Evolutionary conservation across 2,888 invertebrate species (phyloP), one percentile per base, ranked within the genome.

Genomic region (Sphaerophoria rueppellii): DNA sequence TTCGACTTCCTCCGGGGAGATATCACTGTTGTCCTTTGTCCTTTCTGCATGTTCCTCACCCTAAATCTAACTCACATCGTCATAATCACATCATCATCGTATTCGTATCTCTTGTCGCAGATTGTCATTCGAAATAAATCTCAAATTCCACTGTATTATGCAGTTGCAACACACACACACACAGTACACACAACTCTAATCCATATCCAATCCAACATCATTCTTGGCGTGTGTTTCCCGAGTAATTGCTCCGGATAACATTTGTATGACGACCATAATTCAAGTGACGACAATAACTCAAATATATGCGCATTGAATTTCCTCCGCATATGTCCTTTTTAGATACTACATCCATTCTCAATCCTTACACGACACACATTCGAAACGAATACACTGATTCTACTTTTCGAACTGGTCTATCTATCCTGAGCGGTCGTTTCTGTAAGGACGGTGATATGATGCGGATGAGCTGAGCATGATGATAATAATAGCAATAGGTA

Each of bases 271-370:
- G 81, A 85, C 81, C 76, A 85, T 85, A 85, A 85, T 60, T 85
- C 85, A 81, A 85, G 85, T 85, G 85, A 85, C 85, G 77, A 77
- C 85, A 85, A 81, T 85, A 85, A 81, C 73, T 85, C 85, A 85
- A 81, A 81, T 85, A 81, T 85, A 80, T 81, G 81, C 81, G 81
- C 80, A 81, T 85, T 85, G 76, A 81, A 85, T 85, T 81, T 85
- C 85, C 85, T 77, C 70, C 69, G 63, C 81, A 81, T 85, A 85
- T 85, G 85, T 81, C 85, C 81, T 85, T 81, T 85, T 24, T 24
- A 24, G 24, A 24, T 24, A 24, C 81, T 73, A 65, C 69, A 78
- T 67, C 67, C 63, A 78, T 76, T 67, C 71, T 65, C 52, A 37
- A 48, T n/a, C 46, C 58, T 0, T 50, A 50, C 5, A 37, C 37